Percentiles rank a stretch among this genome's conserved stretches.
Evolutionary conservation across 2,888 invertebrate genomes (phyloP).

Genomic region (Glyphotaelius pellucidus): DNA sequence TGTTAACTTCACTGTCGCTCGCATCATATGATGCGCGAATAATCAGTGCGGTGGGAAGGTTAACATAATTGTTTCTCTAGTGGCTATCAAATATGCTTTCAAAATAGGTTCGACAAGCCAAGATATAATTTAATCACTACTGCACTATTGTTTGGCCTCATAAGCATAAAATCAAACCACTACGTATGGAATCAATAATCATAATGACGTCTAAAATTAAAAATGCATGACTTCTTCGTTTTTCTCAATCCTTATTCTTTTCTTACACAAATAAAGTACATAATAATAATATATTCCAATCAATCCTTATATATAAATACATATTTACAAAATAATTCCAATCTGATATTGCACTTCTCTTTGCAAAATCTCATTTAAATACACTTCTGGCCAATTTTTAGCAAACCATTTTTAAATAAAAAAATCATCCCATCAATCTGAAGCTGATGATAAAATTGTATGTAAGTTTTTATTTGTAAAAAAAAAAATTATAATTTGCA

Average conservation of each 20-base stretch:
- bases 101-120: background rate
- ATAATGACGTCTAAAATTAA: background rate
- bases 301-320: background rate
- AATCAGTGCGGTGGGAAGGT: background rate
- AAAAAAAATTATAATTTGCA: background rate
- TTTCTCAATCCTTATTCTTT: background rate
- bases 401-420: background rate
- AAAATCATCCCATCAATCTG: background rate
- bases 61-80: background rate
- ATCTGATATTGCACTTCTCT: slow-evolving; percentile 12
- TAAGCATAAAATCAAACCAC: background rate
- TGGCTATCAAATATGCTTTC: background rate
- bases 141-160: background rate
- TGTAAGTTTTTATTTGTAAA: background rate
- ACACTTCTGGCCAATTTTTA: slow-evolving; percentile 22
- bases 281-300: background rate
- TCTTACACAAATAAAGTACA: background rate
- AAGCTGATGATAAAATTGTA: too few species aligned
- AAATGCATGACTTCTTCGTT: background rate
- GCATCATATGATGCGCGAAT: background rate
- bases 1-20: background rate
- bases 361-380: slow-evolving; percentile 3
- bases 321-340: background rate
- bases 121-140: background rate
- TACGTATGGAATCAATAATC: background rate